Percentiles rank a stretch among this genome's conserved stretches.
phyloP scores from a whole-genome alignment of 2,113 vertebrate species.

The Mobula birostris region DNA sequence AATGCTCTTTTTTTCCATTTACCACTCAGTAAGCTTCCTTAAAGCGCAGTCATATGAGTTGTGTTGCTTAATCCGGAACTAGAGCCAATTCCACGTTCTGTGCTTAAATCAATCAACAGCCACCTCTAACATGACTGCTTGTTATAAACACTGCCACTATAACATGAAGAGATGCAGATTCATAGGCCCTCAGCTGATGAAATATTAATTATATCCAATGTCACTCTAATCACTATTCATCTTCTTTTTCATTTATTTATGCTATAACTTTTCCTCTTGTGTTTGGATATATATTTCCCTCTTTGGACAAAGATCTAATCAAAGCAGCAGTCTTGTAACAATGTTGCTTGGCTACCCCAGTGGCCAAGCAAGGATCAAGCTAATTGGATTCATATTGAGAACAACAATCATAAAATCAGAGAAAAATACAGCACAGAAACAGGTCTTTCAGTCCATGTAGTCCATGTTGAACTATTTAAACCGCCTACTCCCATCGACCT shows the following conservation, averaged over 20 bases:
- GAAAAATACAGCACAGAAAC: no score
- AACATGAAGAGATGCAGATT: neutral
- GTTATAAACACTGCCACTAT: neutral
- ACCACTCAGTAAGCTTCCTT: neutral
- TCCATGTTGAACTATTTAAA: no score
- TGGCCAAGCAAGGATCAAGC: neutral
- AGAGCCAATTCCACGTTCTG: neutral
- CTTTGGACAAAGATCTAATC: no score
- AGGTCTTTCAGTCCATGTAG: no score
- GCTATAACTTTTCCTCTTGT: neutral
- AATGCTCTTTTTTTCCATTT: neutral
- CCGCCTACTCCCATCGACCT: no score
- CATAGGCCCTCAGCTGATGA: neutral
- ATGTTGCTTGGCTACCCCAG: neutral
- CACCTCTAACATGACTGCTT: neutral
- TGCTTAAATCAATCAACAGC: neutral
- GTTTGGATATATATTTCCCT: neutral
- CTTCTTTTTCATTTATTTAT: neutral
- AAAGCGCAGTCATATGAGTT: neutral
- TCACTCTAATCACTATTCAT: neutral
- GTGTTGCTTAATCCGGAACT: neutral
- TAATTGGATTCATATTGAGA: neutral
- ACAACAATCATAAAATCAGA: neutral
- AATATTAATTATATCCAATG: slow-evolving; percentile 1
- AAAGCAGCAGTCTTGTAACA: neutral